Base-by-base conservation (phyloP, 2,797 vertebrate genomes). In the Lacerta viridis region DNA sequence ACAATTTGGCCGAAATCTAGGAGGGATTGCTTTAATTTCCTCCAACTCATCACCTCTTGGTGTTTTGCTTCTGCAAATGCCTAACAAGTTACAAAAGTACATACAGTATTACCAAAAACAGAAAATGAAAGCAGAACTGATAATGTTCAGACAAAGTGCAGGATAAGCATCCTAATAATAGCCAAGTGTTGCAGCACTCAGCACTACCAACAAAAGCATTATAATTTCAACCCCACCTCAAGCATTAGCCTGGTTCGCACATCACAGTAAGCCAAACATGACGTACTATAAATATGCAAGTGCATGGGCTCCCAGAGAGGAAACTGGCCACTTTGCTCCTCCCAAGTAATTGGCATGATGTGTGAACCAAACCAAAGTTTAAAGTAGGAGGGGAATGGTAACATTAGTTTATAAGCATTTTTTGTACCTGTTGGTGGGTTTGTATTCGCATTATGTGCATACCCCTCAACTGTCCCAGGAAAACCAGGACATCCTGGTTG, bases 11-110 rank as follows among this genome's bases (percentile, higher is more conserved):
- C 61, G 27, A 76, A 76, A 76, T 77, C 55, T 61, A 85, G 83
- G 33, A 18, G 61, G 15, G 61, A 8, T 41, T 27, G 64, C 68
- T 27, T 76, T 64, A 10, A 29, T 43, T 39, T 75, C 25, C 68
- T 55, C 55, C 55, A n/a, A 11, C 74, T 85, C 84, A 64, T n/a
- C 39, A 29, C 25, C 25, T 43, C 27, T 61, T 76, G 23, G 33
- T 36, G 74, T 77, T 84, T 82, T 29, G 10, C 50, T 83, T 83
- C 41, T 83, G 82, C 81, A 66, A 68, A 8, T 83, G 13, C 4
- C 66, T 55, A 72, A 72, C 66, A 71, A 33, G 39, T 43, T 85
- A 29, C 72, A 77, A 85, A 77, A 64, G 27, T 75, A 41, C 46
- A 77, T 25, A 27, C 46, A 39, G 33, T 55, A 55, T 55, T 55